Percentiles rank a stretch among this genome's conserved stretches.
phyloP scores from a whole-genome alignment of 2,797 vertebrate species.

The Numenius phaeopus region DNA sequence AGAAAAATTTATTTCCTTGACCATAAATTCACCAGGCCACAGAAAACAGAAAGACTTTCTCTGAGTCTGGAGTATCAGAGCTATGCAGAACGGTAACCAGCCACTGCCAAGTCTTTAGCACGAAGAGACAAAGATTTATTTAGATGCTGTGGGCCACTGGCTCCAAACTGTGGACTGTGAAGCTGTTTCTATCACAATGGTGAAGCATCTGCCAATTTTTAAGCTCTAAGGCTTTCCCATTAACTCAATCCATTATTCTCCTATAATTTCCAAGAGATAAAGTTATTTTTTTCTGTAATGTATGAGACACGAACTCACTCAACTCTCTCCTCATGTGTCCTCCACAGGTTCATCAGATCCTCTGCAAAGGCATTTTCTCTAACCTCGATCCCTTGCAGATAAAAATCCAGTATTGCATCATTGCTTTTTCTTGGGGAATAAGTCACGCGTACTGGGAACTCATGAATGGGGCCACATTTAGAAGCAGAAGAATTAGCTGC shows the following conservation, averaged over 20 bases:
- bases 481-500: background rate
- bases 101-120: background rate
- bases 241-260: background rate
- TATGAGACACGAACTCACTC: fast-evolving
- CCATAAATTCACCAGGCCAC: background rate
- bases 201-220: background rate
- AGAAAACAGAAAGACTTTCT: background rate
- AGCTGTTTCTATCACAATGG: background rate
- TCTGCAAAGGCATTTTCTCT: background rate
- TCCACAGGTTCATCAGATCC: background rate
- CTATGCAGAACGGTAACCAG: background rate
- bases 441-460: background rate
- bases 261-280: background rate
- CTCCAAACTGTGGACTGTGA: background rate
- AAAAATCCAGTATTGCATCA: background rate
- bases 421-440: background rate
- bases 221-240: background rate
- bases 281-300: background rate
- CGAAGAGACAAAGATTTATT: background rate
- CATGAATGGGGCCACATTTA: background rate
- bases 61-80: background rate
- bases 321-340: background rate
- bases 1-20: background rate
- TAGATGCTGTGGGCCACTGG: background rate
- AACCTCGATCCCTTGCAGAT: background rate